Percentiles rank a stretch among this genome's conserved stretches.
Evolutionary conservation across 1,140 invertebrate genomes (phyloP).

Genomic region (Drosophila kanapiae): DNA sequence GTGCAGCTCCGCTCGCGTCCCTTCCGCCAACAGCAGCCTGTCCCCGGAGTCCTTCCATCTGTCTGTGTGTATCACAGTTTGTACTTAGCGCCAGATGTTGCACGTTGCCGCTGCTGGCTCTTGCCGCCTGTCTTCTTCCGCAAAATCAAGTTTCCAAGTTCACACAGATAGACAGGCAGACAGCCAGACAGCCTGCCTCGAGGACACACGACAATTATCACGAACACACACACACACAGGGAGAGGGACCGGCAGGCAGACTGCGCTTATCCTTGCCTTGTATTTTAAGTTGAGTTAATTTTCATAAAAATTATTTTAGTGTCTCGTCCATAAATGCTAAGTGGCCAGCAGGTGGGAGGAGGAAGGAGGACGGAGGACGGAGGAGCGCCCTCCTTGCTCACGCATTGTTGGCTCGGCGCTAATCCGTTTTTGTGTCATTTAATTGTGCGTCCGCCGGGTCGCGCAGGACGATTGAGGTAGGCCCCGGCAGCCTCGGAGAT

Average conservation of each 20-base stretch:
- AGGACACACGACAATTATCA: constrained; percentile 69
- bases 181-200: constrained; percentile 28
- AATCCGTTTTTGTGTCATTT: constrained; percentile 60
- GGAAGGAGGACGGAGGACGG: constrained; percentile 8
- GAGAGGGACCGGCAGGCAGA: not conserved
- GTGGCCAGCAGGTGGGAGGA: constrained; percentile 21
- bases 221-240: constrained; percentile 27
- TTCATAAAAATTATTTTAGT: constrained; percentile 77
- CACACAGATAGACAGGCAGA: constrained; percentile 60
- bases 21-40: constrained; percentile 13
- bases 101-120: constrained; percentile 51
- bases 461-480: constrained; percentile 33
- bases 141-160: constrained; percentile 82
- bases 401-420: constrained; percentile 64
- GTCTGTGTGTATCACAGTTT: constrained; percentile 79
- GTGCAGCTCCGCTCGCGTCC: constrained; percentile 15
- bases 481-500: constrained; percentile 19
- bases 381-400: constrained; percentile 31
- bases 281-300: constrained; percentile 68
- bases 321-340: constrained; percentile 57
- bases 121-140: constrained; percentile 57
- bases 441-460: constrained; percentile 28
- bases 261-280: constrained; percentile 34
- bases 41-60: constrained; percentile 38
- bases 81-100: constrained; percentile 83